These are phyloP conservation scores for Alentia gelatinosa DNA, from an alignment of 2,888 invertebrate genomes.

Conservation along the genomic window DNA sequence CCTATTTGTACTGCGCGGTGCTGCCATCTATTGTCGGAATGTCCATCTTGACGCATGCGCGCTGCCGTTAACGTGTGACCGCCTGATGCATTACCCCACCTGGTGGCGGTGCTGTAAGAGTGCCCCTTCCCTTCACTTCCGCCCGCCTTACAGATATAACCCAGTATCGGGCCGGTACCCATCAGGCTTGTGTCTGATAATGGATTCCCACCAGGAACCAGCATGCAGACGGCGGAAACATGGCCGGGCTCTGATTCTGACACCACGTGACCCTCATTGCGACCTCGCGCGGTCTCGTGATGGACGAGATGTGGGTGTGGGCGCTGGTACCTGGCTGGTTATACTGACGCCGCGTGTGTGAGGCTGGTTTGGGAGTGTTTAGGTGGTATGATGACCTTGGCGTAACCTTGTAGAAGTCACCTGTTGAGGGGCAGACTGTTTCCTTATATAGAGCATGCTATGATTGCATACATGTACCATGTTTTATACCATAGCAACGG, in stretches of 20 bases:
- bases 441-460: too few relatives aligned
- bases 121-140: too few relatives aligned
- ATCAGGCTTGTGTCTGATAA: not conserved
- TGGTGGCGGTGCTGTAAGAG: too few relatives aligned
- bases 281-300: not conserved
- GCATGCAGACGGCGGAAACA: not conserved
- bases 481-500: too few relatives aligned
- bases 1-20: not conserved
- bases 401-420: too few relatives aligned
- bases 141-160: too few relatives aligned
- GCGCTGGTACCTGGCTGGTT: not conserved
- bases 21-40: not conserved
- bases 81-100: too few relatives aligned
- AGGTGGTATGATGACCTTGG: too few relatives aligned
- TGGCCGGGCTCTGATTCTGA: not conserved
- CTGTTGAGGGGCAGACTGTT: too few relatives aligned
- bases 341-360: not conserved
- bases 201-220: not conserved
- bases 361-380: not conserved
- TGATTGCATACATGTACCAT: too few relatives aligned
- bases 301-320: not conserved
- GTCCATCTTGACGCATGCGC: not conserved
- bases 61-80: not conserved
- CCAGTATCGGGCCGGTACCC: too few relatives aligned
- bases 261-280: not conserved